Conservation (phyloP, 2,797 vertebrate species). For the Delichon dasypus region DNA sequence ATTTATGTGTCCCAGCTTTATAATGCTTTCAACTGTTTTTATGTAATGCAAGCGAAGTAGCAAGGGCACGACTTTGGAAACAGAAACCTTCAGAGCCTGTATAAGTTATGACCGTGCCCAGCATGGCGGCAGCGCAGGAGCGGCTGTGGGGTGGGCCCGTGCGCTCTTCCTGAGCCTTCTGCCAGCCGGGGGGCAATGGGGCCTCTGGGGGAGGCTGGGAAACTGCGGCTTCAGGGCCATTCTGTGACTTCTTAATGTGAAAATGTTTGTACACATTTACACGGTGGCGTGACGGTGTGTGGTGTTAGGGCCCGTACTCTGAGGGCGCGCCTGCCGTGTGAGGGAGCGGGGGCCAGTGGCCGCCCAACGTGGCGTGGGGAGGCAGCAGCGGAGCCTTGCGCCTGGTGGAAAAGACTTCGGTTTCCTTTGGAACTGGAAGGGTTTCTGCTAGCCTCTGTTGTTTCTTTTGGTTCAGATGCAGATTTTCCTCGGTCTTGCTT, state of each 20-base stretch:
- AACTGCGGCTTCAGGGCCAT: rapidly evolving
- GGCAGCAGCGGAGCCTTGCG: rapidly evolving
- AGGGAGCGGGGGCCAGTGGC: not conserved
- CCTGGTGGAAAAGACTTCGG: rapidly evolving
- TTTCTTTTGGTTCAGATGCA: not conserved
- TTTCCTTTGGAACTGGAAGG: not conserved
- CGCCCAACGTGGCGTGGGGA: not conserved
- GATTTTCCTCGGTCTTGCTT: not conserved
- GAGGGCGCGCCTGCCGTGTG: not conserved
- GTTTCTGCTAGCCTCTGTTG: not conserved
- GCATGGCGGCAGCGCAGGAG: rapidly evolving
- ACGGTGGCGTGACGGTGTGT: rapidly evolving
- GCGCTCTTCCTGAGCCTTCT: rapidly evolving
- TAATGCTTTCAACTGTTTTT: not conserved
- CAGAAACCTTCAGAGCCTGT: rapidly evolving
- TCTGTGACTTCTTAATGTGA: not conserved
- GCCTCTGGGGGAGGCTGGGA: rapidly evolving
- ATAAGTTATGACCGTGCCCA: rapidly evolving
- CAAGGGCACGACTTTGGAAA: not conserved
- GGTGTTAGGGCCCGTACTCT: rapidly evolving
- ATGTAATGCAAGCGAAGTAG: not conserved
- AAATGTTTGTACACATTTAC: rapidly evolving
- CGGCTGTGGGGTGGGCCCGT: rapidly evolving
- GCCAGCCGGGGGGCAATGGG: rapidly evolving
- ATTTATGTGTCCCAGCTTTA: not conserved